phyloP scores from a whole-genome alignment of 1,140 invertebrate genomes.

The Sinella curviseta region DNA sequence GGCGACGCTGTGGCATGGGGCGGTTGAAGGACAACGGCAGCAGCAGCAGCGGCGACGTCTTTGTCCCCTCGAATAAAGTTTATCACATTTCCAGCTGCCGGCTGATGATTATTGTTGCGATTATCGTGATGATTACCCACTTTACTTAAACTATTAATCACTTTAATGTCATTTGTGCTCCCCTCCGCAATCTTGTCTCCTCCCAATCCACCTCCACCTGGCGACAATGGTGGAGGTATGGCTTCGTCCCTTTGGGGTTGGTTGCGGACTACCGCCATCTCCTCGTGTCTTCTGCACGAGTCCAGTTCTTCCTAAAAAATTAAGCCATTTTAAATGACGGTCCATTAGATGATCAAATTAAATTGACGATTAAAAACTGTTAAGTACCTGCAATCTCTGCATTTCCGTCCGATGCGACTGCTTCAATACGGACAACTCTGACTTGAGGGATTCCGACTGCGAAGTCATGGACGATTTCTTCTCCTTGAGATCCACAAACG shows the following conservation, averaged over 20 bases:
- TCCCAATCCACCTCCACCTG: neutral
- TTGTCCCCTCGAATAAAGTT: neutral
- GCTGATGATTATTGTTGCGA: neutral
- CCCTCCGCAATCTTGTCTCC: neutral
- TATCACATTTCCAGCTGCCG: constrained; percentile 1
- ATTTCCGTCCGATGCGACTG: constrained; percentile 12
- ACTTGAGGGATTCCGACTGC: constrained; percentile 10
- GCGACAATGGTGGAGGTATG: neutral
- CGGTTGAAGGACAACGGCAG: neutral
- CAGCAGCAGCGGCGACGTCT: too few species aligned
- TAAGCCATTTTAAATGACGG: neutral
- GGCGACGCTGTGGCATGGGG: neutral
- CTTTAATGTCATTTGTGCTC: neutral
- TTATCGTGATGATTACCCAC: neutral
- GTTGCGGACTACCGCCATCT: constrained; percentile 15
- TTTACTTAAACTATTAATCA: constrained; percentile 12
- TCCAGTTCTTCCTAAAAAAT: constrained; percentile 17
- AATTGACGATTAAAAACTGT: neutral
- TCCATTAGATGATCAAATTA: neutral
- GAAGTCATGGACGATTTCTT: neutral
- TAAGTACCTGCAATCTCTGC: neutral
- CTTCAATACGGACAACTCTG: constrained; percentile 14
- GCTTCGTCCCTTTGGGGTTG: neutral
- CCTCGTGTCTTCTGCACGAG: constrained; percentile 7
- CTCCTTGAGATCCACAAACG: constrained; percentile 16